Percentiles rank a stretch among this genome's conserved stretches.
Evolutionary conservation across 2,113 vertebrate species (phyloP).

Genomic region (Chionodraco myersi): DNA sequence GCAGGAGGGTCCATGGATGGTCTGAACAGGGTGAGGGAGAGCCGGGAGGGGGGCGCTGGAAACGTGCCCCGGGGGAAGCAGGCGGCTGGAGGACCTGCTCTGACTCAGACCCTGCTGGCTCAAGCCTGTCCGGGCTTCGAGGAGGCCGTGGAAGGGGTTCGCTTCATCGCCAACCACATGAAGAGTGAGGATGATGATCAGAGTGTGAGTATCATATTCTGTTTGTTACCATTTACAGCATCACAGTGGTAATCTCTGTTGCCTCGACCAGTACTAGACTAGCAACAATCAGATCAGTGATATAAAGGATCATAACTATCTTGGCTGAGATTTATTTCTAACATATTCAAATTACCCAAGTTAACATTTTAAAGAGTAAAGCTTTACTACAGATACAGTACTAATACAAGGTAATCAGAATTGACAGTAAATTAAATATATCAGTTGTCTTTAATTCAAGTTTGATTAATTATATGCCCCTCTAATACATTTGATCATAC

Average conservation of each 20-base stretch:
- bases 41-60: slow-evolving; percentile 68
- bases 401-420: background rate
- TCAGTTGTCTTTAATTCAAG: background rate
- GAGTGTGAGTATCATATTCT: slow-evolving; percentile 87
- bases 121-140: slow-evolving; percentile 87
- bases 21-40: slow-evolving; percentile 84
- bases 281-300: background rate
- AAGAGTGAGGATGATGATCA: slow-evolving; percentile 95
- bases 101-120: slow-evolving; percentile 80
- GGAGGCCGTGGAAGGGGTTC: slow-evolving; percentile 93
- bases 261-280: background rate
- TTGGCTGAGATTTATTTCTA: background rate
- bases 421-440: background rate
- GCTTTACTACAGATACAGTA: background rate
- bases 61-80: slow-evolving; percentile 76
- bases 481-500: background rate
- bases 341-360: background rate
- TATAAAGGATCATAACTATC: background rate
- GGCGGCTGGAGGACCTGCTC: slow-evolving; percentile 67
- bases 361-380: background rate
- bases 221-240: background rate
- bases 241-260: background rate
- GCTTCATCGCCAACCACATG: slow-evolving; percentile 98
- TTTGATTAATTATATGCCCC: background rate
- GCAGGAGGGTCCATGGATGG: slow-evolving; percentile 79